These are phyloP conservation scores for Sminthurides aquaticus DNA, from an alignment of 2,888 invertebrate species.

Conservation along the genomic window DNA sequence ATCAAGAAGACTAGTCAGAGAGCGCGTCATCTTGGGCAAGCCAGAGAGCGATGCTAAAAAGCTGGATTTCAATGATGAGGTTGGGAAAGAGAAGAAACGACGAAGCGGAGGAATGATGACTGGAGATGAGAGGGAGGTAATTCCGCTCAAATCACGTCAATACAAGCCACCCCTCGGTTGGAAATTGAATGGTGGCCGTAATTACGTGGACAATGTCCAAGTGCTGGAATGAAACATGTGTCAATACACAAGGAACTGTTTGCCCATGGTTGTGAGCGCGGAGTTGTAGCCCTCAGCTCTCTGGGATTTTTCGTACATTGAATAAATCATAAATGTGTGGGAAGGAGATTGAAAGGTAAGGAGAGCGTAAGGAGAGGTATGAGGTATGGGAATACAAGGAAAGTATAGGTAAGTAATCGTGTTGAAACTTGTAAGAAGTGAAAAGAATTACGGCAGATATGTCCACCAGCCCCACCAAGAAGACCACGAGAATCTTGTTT, in stretches of 20 bases:
- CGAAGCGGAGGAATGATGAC: no score
- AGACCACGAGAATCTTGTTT: no score
- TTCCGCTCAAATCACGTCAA: neutral
- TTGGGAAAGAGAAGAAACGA: no score
- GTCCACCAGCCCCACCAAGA: no score
- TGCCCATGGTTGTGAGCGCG: neutral
- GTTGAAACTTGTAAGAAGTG: no score
- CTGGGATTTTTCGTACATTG: neutral
- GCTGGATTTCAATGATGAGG: no score
- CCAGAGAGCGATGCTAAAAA: no score
- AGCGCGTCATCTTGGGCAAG: no score
- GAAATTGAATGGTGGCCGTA: neutral
- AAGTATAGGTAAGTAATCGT: no score
- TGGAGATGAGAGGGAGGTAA: no score
- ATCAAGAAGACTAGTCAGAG: no score
- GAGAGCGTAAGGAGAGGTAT: neutral
- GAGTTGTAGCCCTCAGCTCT: neutral
- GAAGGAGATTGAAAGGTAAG: neutral
- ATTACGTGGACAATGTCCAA: neutral
- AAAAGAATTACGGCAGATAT: no score
- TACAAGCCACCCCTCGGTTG: neutral
- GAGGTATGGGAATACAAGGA: slow-evolving; percentile 1
- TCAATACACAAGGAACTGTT: neutral
- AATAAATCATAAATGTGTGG: neutral
- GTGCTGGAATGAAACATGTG: neutral